Evolutionary conservation across 2,888 invertebrate species (phyloP).

Genomic region (Corbicula japonica): DNA sequence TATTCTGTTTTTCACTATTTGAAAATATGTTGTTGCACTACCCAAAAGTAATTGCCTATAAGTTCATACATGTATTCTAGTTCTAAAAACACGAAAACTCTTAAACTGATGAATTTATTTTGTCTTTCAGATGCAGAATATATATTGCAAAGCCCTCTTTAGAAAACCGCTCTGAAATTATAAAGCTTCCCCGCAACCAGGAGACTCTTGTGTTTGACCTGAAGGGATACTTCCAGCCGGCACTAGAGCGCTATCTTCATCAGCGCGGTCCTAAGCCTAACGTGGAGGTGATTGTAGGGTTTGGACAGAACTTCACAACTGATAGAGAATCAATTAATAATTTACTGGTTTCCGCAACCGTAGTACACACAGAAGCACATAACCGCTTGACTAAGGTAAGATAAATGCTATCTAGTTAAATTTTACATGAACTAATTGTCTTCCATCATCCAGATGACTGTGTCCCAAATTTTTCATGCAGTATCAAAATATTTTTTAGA

Average conservation of each 20-base stretch:
- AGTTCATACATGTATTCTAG: too few species aligned
- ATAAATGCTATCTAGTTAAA: too few species aligned
- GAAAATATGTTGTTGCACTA: too few species aligned
- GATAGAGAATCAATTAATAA: conserved; percentile 57
- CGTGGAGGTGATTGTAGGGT: conserved; percentile 69
- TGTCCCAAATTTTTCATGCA: background rate
- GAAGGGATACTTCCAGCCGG: conserved; percentile 64
- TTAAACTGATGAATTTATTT: too few species aligned
- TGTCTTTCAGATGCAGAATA: conserved; percentile 71
- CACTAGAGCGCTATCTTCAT: conserved; percentile 57
- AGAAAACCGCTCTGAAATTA: conserved; percentile 47
- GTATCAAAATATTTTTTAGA: background rate
- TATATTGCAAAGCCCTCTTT: conserved; percentile 66
- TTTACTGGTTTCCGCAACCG: conserved; percentile 71
- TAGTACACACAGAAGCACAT: conserved; percentile 65
- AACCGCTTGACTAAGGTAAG: conserved; percentile 67
- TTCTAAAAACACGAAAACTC: too few species aligned
- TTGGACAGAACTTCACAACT: conserved; percentile 74
- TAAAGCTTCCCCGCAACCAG: conserved; percentile 67
- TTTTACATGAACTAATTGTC: background rate
- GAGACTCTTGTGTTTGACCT: conserved; percentile 71
- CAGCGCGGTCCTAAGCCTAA: conserved; percentile 64
- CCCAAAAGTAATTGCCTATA: too few species aligned
- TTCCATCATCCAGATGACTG: background rate
- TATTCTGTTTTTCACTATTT: too few species aligned